Evolutionary conservation across 2,113 vertebrate species (phyloP), one percentile per base, ranked within the genome.

Genomic region (Lipophrys pholis): DNA sequence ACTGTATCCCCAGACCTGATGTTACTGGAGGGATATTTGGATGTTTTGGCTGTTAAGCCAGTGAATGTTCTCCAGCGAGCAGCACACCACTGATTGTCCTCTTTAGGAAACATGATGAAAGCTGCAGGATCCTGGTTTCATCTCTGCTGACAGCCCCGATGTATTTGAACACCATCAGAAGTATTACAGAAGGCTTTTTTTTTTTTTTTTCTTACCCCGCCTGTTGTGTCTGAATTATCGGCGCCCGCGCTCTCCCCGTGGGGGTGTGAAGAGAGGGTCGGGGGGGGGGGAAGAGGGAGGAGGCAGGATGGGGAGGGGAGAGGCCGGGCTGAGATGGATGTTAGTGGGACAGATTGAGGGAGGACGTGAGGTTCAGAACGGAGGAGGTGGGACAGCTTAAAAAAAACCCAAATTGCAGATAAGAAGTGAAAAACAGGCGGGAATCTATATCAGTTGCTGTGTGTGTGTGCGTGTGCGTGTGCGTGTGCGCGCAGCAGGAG

Each of bases 241-340:
- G 66, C 64, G 50, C 21, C 21, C 21, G 21, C 72, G 67, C 21
- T 73, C 56, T 91, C 91, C 86, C 90, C 62, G 60, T 53, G 89
- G 86, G 86, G 90, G 76, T 72, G 73, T 38, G 39, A 80, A 54
- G 72, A 8, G 83, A 80, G 52, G 85, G 90, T 90, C 79, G 76
- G 65, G 54, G 58, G 69, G 69, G n/a, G 66, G 81, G 69, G 38
- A 50, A 17, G 54, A 68, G 14, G 0, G 5, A n/a, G n/a, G n/a
- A n/a, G n/a, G n/a, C n/a, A n/a, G n/a, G n/a, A n/a, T n/a, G n/a
- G n/a, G 42, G 60, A 55, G 8, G 73, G 73, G 51, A 11, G 60
- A 81, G 57, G 71, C 69, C 11, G 3, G 45, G 63, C 59, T 69
- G 55, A 68, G 60, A 42, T 46, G 39, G 65, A 73, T 73, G 69